Conservation (phyloP, 2,113 vertebrate species). For the Sarotherodon lohbergeri region DNA sequence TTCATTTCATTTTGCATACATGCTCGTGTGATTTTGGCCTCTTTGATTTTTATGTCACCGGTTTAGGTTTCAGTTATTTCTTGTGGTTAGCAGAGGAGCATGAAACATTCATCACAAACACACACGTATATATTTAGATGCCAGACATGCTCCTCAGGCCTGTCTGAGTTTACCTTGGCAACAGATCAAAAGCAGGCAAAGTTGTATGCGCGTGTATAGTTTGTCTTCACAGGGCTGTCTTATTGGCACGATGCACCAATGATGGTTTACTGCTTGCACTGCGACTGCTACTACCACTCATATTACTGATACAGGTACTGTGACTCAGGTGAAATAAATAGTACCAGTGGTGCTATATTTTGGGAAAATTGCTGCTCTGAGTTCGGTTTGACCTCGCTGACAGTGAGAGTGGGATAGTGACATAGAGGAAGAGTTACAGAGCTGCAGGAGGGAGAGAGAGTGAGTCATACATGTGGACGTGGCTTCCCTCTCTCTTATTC, state of each 20-base stretch:
- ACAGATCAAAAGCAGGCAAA: neutral
- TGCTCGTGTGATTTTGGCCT: neutral
- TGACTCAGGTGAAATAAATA: neutral
- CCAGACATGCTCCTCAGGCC: conserved; percentile 11
- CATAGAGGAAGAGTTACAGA: conserved; percentile 21
- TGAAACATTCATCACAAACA: neutral
- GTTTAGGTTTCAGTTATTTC: neutral
- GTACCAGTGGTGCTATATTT: neutral
- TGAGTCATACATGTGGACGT: conserved; percentile 69
- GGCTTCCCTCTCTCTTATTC: conserved; percentile 31
- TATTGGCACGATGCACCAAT: neutral
- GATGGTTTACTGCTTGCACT: neutral
- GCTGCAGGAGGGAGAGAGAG: conserved; percentile 4
- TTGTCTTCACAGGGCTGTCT: neutral
- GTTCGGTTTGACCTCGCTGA: conserved; percentile 50
- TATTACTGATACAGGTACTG: neutral
- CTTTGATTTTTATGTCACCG: neutral
- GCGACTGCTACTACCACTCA: neutral
- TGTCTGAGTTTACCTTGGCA: conserved; percentile 27
- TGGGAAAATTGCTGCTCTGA: conserved; percentile 1
- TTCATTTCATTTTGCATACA: neutral
- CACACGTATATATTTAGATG: neutral
- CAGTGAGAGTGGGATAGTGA: conserved; percentile 3
- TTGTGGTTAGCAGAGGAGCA: neutral
- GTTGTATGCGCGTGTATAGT: neutral